Evolutionary conservation across 2,797 vertebrate genomes (phyloP).

Genomic region (Pyrocephalus nanus): DNA sequence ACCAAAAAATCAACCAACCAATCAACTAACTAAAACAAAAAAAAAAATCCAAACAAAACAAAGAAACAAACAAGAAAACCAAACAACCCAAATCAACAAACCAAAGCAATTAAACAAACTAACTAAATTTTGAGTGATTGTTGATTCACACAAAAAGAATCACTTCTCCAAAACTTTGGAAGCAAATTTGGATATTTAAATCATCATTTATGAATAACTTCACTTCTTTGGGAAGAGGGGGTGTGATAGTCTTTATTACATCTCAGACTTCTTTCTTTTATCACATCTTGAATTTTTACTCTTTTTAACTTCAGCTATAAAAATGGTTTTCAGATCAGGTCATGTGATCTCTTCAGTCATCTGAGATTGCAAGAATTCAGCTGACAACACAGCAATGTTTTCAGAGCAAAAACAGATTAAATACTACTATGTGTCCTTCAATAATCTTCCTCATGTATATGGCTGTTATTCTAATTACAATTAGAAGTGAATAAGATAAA

Average conservation of each 20-base stretch:
- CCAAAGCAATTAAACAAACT: not conserved
- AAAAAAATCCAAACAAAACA: not conserved
- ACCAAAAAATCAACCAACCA: not conserved
- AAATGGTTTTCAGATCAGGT: not conserved
- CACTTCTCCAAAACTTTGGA: not conserved
- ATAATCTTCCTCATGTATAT: not conserved
- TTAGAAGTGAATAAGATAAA: not conserved
- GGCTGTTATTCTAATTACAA: not conserved
- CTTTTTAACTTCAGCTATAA: not conserved
- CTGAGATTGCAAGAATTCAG: not conserved
- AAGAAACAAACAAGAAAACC: not conserved
- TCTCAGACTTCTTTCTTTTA: not conserved
- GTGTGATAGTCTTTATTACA: not conserved
- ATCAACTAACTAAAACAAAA: not conserved
- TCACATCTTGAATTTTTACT: not conserved
- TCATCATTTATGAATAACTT: not conserved
- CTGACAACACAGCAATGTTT: not conserved
- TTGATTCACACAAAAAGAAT: not conserved
- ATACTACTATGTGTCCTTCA: not conserved
- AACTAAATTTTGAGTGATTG: not conserved
- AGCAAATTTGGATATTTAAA: not conserved
- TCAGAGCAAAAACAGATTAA: not conserved
- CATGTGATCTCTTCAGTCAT: not conserved
- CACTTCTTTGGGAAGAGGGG: fast-evolving
- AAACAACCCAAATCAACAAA: not conserved